phyloP scores from a whole-genome alignment of 2,113 vertebrate species.

The Platycercus adscitus region DNA sequence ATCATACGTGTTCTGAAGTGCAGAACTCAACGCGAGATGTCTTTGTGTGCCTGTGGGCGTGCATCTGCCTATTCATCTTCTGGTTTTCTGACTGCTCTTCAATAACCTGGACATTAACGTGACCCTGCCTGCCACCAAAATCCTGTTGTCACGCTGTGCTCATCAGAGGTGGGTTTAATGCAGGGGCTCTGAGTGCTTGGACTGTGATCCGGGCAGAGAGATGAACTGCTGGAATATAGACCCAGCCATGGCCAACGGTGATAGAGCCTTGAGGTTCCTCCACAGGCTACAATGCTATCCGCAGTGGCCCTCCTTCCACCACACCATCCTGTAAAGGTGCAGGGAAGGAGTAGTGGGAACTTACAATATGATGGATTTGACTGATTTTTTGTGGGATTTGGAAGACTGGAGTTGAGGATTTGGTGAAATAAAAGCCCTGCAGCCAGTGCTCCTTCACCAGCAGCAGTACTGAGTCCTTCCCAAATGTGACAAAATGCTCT shows the following conservation, averaged over 20 bases:
- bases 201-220: neutral
- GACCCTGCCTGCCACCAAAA: accelerated
- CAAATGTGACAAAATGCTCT: neutral
- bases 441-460: neutral
- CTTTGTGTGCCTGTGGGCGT: neutral
- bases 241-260: neutral
- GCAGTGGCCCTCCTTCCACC: neutral
- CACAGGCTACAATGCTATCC: neutral
- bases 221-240: neutral
- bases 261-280: neutral
- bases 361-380: neutral
- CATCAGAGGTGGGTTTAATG: neutral
- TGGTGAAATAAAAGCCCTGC: neutral
- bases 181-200: neutral
- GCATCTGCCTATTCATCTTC: neutral
- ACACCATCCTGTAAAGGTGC: accelerated
- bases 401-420: neutral
- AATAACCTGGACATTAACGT: neutral
- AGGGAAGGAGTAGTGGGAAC: neutral
- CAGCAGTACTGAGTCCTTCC: neutral
- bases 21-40: accelerated
- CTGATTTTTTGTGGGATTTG: neutral
- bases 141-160: neutral
- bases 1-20: neutral
- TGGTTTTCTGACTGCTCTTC: neutral